phyloP scores from a whole-genome alignment of 2,113 vertebrate genomes.

The Cavia aperea region DNA sequence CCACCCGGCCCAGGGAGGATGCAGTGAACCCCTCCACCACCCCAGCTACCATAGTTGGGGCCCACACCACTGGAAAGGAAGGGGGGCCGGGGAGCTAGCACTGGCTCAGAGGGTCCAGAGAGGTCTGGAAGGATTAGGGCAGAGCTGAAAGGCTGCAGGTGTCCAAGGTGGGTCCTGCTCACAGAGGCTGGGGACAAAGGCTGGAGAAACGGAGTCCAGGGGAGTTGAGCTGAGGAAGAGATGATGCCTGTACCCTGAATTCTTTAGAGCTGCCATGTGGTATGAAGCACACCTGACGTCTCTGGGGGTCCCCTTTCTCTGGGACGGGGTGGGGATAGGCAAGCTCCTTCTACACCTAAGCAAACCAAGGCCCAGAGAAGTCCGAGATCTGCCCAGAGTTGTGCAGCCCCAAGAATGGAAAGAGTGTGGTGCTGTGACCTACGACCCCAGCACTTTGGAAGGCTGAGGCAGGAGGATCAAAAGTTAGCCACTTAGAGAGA shows the following conservation, averaged over 20 bases:
- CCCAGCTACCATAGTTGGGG: not conserved
- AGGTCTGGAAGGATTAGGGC: not conserved
- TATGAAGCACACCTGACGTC: not conserved
- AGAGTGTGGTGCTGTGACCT: not conserved
- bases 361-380: not conserved
- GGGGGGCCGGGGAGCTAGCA: rapidly evolving
- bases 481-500: not conserved
- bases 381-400: not conserved
- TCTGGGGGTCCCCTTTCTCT: not conserved
- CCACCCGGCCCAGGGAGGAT: not conserved
- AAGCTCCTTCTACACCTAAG: not conserved
- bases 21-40: not conserved
- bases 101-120: not conserved
- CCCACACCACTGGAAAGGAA: not conserved
- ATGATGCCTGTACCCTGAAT: not conserved
- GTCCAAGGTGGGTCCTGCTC: not conserved
- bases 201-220: not conserved
- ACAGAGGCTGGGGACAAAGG: not conserved
- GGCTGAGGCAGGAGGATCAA: not conserved
- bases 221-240: not conserved
- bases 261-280: not conserved
- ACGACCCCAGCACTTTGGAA: not conserved
- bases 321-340: not conserved
- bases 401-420: not conserved
- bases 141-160: too few relatives aligned